A percentile compares a stretch with the other conserved stretches of the same genome.
Evolutionary conservation across 2,888 invertebrate genomes (phyloP).

Genomic region (Peribatodes rhomboidaria): DNA sequence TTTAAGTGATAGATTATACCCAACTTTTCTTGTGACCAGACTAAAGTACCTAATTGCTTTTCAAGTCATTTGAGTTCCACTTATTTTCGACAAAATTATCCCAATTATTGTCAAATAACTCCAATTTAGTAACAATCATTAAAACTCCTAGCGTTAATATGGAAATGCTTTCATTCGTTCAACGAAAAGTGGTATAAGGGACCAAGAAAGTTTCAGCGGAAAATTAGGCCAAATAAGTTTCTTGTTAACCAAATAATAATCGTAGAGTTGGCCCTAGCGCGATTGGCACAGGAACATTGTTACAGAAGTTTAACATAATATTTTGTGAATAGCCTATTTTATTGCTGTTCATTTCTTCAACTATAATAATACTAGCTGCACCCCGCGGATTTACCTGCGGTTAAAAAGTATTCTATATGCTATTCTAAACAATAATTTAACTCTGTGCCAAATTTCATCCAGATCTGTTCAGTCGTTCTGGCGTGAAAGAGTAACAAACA

Average conservation of each 20-base stretch:
- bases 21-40: constrained; percentile 1
- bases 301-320: background rate
- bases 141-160: constrained; percentile 28
- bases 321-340: no score
- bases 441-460: no score
- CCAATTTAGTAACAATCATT: constrained; percentile 41
- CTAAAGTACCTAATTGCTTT: constrained; percentile 7
- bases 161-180: constrained; percentile 29
- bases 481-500: no score
- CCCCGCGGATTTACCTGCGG: no score
- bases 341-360: no score
- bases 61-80: constrained; percentile 9
- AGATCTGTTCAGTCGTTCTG: no score
- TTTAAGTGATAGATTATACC: background rate
- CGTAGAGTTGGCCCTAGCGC: background rate
- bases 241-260: constrained; percentile 22
- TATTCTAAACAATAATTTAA: no score
- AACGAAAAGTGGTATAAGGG: constrained; percentile 24
- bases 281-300: constrained; percentile 1
- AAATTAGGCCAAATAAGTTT: constrained; percentile 20
- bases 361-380: no score
- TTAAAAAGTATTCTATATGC: no score
- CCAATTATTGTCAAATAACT: constrained; percentile 43
- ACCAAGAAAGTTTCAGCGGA: constrained; percentile 24
- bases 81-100: constrained; percentile 32